These are phyloP conservation scores for Theropithecus gelada DNA, from an alignment of 2,113 vertebrate species.

Conservation along the genomic window DNA sequence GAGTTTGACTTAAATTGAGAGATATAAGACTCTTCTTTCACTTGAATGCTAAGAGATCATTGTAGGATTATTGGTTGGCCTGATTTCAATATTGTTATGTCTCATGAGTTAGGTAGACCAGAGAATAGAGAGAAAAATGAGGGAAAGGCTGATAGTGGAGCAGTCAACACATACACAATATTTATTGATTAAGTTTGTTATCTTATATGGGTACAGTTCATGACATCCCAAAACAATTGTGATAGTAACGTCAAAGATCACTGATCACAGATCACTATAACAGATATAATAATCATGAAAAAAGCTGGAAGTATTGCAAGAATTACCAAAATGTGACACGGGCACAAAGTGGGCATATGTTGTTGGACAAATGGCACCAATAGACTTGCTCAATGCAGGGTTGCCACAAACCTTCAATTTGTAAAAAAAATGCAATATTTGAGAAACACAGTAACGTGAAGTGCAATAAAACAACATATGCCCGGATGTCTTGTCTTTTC, in stretches of 20 bases:
- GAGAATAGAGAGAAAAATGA: neutral
- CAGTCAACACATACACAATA: neutral
- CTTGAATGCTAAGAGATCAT: neutral
- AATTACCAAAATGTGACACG: neutral
- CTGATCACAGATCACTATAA: neutral
- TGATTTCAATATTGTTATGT: neutral
- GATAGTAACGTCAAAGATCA: neutral
- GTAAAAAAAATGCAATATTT: neutral
- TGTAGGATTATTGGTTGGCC: neutral
- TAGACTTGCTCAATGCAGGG: neutral
- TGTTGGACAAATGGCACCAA: neutral
- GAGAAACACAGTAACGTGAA: neutral
- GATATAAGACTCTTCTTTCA: neutral
- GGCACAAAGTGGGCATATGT: neutral
- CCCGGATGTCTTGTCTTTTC: neutral
- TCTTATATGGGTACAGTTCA: neutral
- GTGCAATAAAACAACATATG: neutral
- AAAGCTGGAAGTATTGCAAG: neutral
- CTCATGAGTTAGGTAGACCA: neutral
- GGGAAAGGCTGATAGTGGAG: neutral
- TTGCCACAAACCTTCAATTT: neutral
- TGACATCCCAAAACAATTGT: neutral
- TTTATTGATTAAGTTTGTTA: neutral
- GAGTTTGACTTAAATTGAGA: neutral
- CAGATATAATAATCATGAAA: neutral